phyloP scores from a whole-genome alignment of 1,140 invertebrate species.

The Megalonaias nervosa region DNA sequence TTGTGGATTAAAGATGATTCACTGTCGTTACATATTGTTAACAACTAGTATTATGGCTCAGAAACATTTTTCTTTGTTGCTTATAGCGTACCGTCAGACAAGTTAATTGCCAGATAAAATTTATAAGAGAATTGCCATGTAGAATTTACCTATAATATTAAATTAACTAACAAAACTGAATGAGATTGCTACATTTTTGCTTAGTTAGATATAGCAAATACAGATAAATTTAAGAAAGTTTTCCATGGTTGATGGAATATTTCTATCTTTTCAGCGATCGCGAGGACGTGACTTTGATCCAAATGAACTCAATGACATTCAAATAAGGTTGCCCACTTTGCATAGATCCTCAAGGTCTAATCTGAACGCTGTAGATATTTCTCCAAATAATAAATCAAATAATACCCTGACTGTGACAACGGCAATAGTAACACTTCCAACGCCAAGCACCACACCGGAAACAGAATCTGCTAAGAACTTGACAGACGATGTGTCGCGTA shows the following conservation, averaged over 20 bases:
- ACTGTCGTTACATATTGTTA: too few relatives aligned
- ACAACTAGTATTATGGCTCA: too few relatives aligned
- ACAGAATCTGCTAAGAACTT: slow-evolving; percentile 57
- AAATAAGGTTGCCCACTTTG: slow-evolving; percentile 69
- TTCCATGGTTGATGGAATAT: neutral
- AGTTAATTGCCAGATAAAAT: too few relatives aligned
- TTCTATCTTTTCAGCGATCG: slow-evolving; percentile 50
- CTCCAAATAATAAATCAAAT: slow-evolving; percentile 50
- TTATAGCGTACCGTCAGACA: too few relatives aligned
- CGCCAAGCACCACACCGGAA: slow-evolving; percentile 64
- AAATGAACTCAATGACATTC: slow-evolving; percentile 74
- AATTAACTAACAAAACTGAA: too few relatives aligned
- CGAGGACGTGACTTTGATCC: slow-evolving; percentile 58
- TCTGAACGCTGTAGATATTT: slow-evolving; percentile 59
- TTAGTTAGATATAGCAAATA: neutral
- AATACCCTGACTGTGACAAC: slow-evolving; percentile 63
- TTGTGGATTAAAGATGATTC: too few relatives aligned
- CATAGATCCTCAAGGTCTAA: slow-evolving; percentile 65
- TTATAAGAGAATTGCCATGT: too few relatives aligned
- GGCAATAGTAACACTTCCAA: slow-evolving; percentile 60
- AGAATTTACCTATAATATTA: too few relatives aligned
- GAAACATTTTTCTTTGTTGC: too few relatives aligned
- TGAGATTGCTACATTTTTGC: too few relatives aligned
- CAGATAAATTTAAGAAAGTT: neutral
- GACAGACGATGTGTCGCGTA: slow-evolving; percentile 43